Evolutionary conservation across 2,113 vertebrate species (phyloP), one percentile per base, ranked within the genome.

Genomic region (Passer montanus): DNA sequence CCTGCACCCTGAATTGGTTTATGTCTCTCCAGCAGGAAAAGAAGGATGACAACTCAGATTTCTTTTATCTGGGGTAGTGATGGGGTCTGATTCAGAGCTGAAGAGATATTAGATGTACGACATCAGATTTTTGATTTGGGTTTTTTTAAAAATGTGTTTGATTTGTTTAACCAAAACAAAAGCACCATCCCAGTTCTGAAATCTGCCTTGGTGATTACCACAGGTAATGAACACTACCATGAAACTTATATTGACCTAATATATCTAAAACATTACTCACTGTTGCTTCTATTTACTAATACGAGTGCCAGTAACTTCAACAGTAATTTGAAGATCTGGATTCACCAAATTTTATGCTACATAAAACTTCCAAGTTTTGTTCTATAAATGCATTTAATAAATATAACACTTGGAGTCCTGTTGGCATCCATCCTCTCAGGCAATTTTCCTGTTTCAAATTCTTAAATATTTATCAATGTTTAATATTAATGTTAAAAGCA

Each of bases 381-480:
- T 84, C 64, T 75, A 85, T 19, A 91, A 94, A 91, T 30, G 47
- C 41, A 81, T 56, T 85, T 85, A 81, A 95, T 64, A 96, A 90
- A 79, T 43, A 17, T 13, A 86, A 89, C 64, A 72, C 79, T 93
- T 77, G 10, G 43, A 85, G 35, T 66, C 35, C 80, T 58, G 53
- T 28, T 87, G 63, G 78, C 88, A 83, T 58, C 43, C 67, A 85
- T 84, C 68, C 72, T 97, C 77, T 67, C 60, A 55, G 44, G 74
- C 83, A 89, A 47, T 82, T 66, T 93, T 68, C 76, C 75, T 18
- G 5, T 78, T 96, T 81, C 49, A 72, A 92, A 88, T 81, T 68
- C 77, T 95, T 84, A 94, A 96, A 87, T 87, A 96, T 93, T 96
- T 92, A 95, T 63, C 77, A 62, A 73, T 60, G 26, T 92, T 94